Conservation (phyloP, 2,797 vertebrate genomes). For the Enteromius viviparus region DNA sequence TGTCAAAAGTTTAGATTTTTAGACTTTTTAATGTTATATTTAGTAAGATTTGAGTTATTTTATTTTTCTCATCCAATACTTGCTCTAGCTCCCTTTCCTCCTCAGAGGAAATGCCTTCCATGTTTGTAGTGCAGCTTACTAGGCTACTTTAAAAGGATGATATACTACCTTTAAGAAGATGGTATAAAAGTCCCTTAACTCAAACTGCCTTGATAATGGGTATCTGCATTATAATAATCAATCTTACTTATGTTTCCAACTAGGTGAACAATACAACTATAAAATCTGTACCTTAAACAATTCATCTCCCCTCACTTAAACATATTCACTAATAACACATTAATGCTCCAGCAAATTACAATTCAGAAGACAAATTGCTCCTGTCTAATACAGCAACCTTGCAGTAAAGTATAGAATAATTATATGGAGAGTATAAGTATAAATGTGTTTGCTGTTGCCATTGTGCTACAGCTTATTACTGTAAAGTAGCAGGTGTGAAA, state of each 20-base stretch:
- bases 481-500: constrained; percentile 18
- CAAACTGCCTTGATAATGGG: not conserved
- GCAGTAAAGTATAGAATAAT: not conserved
- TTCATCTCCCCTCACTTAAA: not conserved
- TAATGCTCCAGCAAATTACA: not conserved
- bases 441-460: not conserved
- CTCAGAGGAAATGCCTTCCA: not conserved
- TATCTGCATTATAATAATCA: constrained; percentile 3
- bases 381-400: constrained; percentile 2
- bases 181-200: not conserved
- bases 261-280: not conserved
- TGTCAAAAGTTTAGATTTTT: no score
- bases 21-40: no score
- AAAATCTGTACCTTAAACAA: not conserved
- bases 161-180: not conserved
- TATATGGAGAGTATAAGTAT: not conserved
- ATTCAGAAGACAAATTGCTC: constrained; percentile 5
- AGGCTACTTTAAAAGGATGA: not conserved
- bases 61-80: not conserved
- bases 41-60: no score
- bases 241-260: constrained; percentile 5
- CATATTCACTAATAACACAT: constrained; percentile 1
- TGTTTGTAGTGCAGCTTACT: not conserved
- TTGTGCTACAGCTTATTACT: constrained; percentile 3
- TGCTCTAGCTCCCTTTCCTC: no score